Percentiles rank a stretch among this genome's conserved stretches.
Evolutionary conservation across 1,140 invertebrate species (phyloP).

Genomic region (Diuraphis noxia): DNA sequence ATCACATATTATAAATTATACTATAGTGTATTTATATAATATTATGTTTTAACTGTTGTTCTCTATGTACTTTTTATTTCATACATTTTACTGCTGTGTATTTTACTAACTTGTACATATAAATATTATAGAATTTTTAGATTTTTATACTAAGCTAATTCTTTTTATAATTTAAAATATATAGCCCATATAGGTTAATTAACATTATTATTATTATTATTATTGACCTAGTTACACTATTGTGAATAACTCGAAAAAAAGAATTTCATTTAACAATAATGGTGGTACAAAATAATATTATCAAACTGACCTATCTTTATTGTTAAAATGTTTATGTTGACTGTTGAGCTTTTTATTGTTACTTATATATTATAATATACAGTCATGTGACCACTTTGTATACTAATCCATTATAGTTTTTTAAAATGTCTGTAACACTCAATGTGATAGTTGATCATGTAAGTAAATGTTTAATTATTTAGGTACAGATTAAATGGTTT

Average conservation of each 20-base stretch:
- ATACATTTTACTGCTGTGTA: neutral
- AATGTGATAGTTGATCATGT: constrained; percentile 40
- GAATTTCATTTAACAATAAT: neutral
- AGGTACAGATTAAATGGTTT: neutral
- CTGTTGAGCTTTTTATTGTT: neutral
- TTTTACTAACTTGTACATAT: neutral
- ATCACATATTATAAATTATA: neutral
- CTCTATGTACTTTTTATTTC: neutral
- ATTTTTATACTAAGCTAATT: neutral
- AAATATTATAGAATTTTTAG: neutral
- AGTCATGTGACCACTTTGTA: neutral
- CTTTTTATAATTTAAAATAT: neutral
- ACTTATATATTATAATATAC: neutral
- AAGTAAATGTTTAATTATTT: neutral
- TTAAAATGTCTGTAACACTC: constrained; percentile 14
- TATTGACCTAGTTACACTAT: neutral
- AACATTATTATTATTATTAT: neutral
- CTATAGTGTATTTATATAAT: neutral
- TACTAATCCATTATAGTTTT: neutral
- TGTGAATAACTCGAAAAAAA: neutral
- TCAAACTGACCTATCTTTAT: constrained; percentile 26
- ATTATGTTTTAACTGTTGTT: neutral
- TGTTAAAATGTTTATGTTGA: neutral
- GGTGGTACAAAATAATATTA: neutral
- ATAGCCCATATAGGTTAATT: neutral